Evolutionary conservation across 92 coral and sea anemone genomes (phyloP), one percentile per base, ranked within the genome.

Genomic region (Bergia sp.): DNA sequence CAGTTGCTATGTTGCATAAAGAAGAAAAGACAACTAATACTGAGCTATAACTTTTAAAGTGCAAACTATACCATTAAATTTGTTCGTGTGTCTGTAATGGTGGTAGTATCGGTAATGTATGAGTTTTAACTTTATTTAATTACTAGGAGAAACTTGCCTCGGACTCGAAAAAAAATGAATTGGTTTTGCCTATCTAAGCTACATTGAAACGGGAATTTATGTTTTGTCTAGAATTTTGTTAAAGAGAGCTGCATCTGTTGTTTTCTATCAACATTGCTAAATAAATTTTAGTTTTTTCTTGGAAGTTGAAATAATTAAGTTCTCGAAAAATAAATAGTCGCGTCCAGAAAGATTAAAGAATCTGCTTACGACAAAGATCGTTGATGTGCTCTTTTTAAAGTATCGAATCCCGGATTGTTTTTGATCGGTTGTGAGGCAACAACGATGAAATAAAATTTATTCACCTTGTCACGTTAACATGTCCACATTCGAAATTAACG

Each of bases 61-160:
- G 1, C 13, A 12, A 15, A 21, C 85, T 80, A 39, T 80, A 40
- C 44, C 42, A 50, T n/a, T 29, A 29, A 29, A 29, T 29, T 49
- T 42, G 81, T 77, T 0, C n/a, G 43, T 74, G 23, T 50, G 21
- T 47, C n/a, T 57, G 73, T 55, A 61, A 12, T 58, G 29, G 21
- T 55, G 72, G 29, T 80, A 80, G 47, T 37, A 15, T 37, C n/a
- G 42, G 47, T 57, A 11, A 13, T 37, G 42, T 23, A n/a, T 80
- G 71, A 15, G 37, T 80, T 80, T 80, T 80, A 80, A 11, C 39
- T 80, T 57, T 80, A 80, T 80, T 80, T 55, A 80, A 80, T 53
- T 80, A 57, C 72, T 37, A 50, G 38, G 67, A 57, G 57, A 80
- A 80, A 23, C 29, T 9, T 61, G 69, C 20, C 29, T 80, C 18